These are phyloP conservation scores for Muraenolepis orangiensis DNA, from an alignment of 2,797 vertebrate species.

Conservation along the genomic window DNA sequence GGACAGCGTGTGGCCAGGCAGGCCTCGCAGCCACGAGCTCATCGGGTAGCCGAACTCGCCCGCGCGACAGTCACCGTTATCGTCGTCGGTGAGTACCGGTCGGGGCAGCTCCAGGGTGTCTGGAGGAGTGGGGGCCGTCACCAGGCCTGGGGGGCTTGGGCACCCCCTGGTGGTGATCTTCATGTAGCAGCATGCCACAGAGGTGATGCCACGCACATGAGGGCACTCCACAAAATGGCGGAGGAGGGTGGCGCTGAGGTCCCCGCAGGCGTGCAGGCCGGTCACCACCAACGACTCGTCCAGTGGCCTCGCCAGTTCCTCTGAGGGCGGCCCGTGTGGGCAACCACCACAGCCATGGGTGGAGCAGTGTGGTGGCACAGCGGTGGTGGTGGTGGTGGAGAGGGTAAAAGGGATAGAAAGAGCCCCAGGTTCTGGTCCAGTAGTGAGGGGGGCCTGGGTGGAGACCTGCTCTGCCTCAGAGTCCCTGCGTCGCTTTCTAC, in stretches of 20 bases:
- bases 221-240: constrained; percentile 82
- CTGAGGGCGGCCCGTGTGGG: not conserved
- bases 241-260: constrained; percentile 87
- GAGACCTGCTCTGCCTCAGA: constrained; percentile 22
- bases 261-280: constrained; percentile 89
- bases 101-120: not conserved
- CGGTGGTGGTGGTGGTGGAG: not conserved
- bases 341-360: not conserved
- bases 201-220: constrained; percentile 77
- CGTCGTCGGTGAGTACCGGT: not conserved
- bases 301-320: not conserved
- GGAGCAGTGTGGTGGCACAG: not conserved
- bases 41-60: constrained; percentile 80
- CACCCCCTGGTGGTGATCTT: constrained; percentile 79
- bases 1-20: constrained; percentile 81
- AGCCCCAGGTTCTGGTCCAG: constrained; percentile 13
- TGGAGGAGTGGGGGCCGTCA: constrained; percentile 14
- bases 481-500: constrained; percentile 57
- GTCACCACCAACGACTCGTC: constrained; percentile 71
- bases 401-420: not conserved
- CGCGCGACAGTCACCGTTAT: rapidly evolving
- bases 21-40: constrained; percentile 76
- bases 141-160: constrained; percentile 61
- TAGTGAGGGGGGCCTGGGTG: not conserved
- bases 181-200: constrained; percentile 94